Evolutionary conservation across 2,888 invertebrate genomes (phyloP).

Genomic region (Sabatieria punctata): DNA sequence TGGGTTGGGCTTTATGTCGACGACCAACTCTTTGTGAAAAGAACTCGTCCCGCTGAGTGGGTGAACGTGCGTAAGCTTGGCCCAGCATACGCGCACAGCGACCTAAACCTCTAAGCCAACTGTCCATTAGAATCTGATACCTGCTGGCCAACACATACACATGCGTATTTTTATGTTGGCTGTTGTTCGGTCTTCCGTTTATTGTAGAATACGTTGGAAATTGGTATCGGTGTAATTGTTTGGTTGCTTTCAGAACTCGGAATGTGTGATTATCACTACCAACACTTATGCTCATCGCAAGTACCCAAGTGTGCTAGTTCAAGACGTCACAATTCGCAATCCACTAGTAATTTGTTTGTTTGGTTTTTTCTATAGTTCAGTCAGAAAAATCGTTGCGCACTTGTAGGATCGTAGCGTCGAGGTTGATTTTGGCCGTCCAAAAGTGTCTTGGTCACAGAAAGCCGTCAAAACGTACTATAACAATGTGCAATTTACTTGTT

Average conservation of each 20-base stretch:
- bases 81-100: too few relatives aligned
- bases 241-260: neutral
- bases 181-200: too few relatives aligned
- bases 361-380: neutral
- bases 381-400: neutral
- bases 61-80: too few relatives aligned
- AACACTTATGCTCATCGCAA: constrained; percentile 6
- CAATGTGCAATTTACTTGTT: neutral
- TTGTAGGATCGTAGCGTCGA: neutral
- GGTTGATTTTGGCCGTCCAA: neutral
- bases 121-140: too few relatives aligned
- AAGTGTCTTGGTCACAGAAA: neutral
- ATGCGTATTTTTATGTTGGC: too few relatives aligned
- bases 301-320: constrained; percentile 3
- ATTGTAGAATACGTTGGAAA: neutral
- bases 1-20: too few relatives aligned
- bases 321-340: constrained; percentile 8
- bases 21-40: too few relatives aligned
- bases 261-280: constrained; percentile 2
- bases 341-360: neutral
- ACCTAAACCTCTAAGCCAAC: too few relatives aligned
- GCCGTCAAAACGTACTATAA: neutral
- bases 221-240: neutral
- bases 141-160: too few relatives aligned
- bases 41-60: too few relatives aligned